These are phyloP conservation scores for Phrynocephalus versicolor DNA, from an alignment of 2,113 vertebrate genomes.

Conservation along the genomic window DNA sequence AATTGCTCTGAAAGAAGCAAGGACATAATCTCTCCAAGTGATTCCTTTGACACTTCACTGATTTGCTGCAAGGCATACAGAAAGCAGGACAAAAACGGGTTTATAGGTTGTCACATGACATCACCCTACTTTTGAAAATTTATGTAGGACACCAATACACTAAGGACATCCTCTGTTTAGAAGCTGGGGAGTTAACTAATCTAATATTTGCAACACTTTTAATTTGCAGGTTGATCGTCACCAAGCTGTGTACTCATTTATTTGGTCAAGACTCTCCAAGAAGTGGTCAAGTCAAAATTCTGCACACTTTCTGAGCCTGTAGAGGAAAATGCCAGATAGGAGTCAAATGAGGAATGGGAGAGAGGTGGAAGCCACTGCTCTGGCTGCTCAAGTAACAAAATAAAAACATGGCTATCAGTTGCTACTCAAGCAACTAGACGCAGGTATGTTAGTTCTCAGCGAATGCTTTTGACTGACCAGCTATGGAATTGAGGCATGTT, in stretches of 20 bases:
- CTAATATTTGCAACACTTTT: neutral
- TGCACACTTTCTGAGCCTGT: neutral
- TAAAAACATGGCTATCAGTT: no score
- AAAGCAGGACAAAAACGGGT: conserved; percentile 23
- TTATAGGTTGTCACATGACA: conserved; percentile 33
- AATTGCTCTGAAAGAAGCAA: neutral
- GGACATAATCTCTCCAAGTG: conserved; percentile 5
- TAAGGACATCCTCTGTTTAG: conserved; percentile 20
- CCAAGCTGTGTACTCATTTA: neutral
- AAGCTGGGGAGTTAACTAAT: neutral
- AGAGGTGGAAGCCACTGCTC: neutral
- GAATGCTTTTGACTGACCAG: neutral
- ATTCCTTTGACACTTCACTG: conserved; percentile 26
- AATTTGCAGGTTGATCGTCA: conserved; percentile 2
- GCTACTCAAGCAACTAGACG: no score
- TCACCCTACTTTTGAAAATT: neutral
- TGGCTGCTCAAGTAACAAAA: neutral
- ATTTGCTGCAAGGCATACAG: conserved; percentile 22
- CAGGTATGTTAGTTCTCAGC: neutral
- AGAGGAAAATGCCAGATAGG: neutral
- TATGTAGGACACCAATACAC: conserved; percentile 27
- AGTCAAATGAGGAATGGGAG: neutral
- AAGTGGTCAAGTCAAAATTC: neutral
- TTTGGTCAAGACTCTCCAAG: conserved; percentile 4
- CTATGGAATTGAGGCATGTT: neutral